Evolutionary conservation across 1,140 invertebrate genomes (phyloP), one percentile per base, ranked within the genome.

Genomic region (Bombus balteatus): DNA sequence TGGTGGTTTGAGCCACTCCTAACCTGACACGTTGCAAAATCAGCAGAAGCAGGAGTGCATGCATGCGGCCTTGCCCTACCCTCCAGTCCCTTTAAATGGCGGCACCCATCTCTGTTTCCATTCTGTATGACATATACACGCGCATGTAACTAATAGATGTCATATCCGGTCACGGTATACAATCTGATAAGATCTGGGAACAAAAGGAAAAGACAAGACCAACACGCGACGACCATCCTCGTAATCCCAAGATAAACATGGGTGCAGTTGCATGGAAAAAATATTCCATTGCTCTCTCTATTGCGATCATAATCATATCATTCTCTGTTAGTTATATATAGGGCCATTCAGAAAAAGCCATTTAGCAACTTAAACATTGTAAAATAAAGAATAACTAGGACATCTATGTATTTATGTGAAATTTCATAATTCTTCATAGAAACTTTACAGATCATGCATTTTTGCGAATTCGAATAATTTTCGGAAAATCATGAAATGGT

Each of bases 91-190:
- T 85, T 85, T 74, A 81, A 85, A 81, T 37, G 68, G 77, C 83
- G 70, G 77, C 70, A 74, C 70, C 78, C 78, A 81, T 39, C 8
- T 62, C 66, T 37, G 22, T 71, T 62, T 57, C 9, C 34, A 76
- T 59, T 62, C 53, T 15, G 41, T n/a, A 37, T 41, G 37, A 34
- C 12, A 71, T 32, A 70, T 10, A 77, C 32, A 47, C 28, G 57
- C 68, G 57, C 39, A 43, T 37, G 83, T 84, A 66, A 81, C 83
- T 81, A 81, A 85, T 85, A 78, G 83, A 85, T 81, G 77, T 81
- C 83, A 81, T 80, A 81, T 85, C 83, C 83, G 83, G 83, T 81
- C 83, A 85, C 78, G 83, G 83, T 81, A 73, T n/a, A 57, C 76
- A 57, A 71, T 71, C 53, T n/a, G 78, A 85, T 85, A 85, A 85